A percentile compares a stretch with the other conserved stretches of the same genome.
phyloP scores from a whole-genome alignment of 2,888 invertebrate genomes.

The Nemotelus nigrinus region DNA sequence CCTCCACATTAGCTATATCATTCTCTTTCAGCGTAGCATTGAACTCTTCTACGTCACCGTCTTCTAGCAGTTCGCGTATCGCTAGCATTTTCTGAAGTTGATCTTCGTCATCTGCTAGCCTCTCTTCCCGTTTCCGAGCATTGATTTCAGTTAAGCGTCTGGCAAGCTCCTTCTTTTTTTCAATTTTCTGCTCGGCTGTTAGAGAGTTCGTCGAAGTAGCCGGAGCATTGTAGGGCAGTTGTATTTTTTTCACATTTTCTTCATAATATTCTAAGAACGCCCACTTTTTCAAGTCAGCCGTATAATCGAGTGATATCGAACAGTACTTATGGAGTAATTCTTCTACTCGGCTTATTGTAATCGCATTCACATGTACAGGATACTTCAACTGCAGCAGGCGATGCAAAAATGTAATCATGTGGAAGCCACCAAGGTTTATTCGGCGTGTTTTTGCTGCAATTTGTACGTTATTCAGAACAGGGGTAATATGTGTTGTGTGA shows the following conservation, averaged over 20 bases:
- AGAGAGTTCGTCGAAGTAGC: constrained; percentile 61
- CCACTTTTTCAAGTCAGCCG: constrained; percentile 83
- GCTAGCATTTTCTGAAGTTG: constrained; percentile 80
- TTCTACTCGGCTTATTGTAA: constrained; percentile 88
- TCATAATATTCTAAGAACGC: constrained; percentile 84
- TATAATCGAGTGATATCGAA: constrained; percentile 80
- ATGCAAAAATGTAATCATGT: constrained; percentile 85
- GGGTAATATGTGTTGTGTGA: constrained; percentile 88
- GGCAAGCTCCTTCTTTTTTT: constrained; percentile 86
- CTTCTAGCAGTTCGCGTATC: constrained; percentile 80
- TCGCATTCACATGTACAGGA: constrained; percentile 88
- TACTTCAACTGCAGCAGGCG: constrained; percentile 91
- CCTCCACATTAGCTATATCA: constrained; percentile 79
- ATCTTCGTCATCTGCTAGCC: constrained; percentile 88
- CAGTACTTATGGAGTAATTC: constrained; percentile 86
- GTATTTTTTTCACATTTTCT: constrained; percentile 82
- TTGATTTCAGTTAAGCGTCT: constrained; percentile 87
- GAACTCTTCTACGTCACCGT: constrained; percentile 78
- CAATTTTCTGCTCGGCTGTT: constrained; percentile 83
- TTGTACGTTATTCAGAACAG: constrained; percentile 77
- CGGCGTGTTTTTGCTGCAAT: constrained; percentile 78
- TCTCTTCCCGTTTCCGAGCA: constrained; percentile 86
- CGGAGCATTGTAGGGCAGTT: constrained; percentile 80
- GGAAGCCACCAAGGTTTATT: constrained; percentile 85
- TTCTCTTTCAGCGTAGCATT: constrained; percentile 79